Conservation (phyloP, 2,113 vertebrate genomes). For the Tachysurus vachellii region DNA sequence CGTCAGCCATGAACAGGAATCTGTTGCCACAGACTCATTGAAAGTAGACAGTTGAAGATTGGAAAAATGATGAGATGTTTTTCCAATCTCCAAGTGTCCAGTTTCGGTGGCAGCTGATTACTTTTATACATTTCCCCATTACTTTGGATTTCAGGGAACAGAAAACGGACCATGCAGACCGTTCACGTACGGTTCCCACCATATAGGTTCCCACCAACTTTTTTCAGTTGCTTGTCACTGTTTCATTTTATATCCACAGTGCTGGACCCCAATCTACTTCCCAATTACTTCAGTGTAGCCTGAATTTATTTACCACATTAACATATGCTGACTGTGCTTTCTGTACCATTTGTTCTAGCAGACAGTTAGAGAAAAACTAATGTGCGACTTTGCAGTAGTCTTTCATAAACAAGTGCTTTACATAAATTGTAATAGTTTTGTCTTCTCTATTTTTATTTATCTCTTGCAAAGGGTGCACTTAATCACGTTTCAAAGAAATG, state of each 20-base stretch:
- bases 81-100: not conserved
- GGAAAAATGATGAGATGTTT: not conserved
- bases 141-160: not conserved
- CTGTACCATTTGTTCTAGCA: not conserved
- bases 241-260: not conserved
- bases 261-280: not conserved
- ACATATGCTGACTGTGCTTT: slow-evolving; percentile 20
- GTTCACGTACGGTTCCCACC: not conserved
- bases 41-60: not conserved
- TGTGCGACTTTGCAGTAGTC: not conserved
- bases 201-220: not conserved
- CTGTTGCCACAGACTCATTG: not conserved
- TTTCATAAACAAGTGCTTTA: not conserved
- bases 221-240: not conserved
- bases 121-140: not conserved
- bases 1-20: not conserved
- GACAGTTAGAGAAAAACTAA: not conserved
- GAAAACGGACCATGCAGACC: not conserved
- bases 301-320: slow-evolving; percentile 20
- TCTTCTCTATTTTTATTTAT: not conserved
- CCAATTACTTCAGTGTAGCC: not conserved
- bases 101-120: not conserved
- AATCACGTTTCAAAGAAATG: not conserved
- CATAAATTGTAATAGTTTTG: not conserved
- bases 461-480: not conserved